Evolutionary conservation across 2,888 invertebrate species (phyloP).

Genomic region (Tenthredo scrophulariae): DNA sequence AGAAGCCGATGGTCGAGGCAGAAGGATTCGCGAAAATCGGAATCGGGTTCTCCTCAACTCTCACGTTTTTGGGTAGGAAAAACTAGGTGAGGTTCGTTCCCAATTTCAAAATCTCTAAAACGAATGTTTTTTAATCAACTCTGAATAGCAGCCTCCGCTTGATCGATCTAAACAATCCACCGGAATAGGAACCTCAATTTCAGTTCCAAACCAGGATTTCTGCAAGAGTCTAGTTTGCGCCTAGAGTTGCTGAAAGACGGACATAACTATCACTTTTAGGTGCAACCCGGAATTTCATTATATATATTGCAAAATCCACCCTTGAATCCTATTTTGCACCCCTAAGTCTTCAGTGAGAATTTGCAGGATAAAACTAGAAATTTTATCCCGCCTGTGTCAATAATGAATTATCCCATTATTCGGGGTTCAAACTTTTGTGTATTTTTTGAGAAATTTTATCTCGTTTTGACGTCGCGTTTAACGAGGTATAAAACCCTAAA

Average conservation of each 20-base stretch:
- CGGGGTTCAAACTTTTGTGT: background rate
- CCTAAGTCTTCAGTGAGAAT: too few species aligned
- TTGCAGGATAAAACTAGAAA: too few species aligned
- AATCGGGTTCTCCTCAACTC: background rate
- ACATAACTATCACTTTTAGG: too few species aligned
- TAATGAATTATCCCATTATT: background rate
- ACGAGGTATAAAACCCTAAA: constrained; percentile 1
- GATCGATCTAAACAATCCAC: too few species aligned
- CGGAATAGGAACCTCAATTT: too few species aligned
- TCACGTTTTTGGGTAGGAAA: background rate
- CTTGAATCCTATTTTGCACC: too few species aligned
- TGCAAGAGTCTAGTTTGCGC: too few species aligned
- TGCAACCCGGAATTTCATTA: too few species aligned
- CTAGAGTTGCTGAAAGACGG: too few species aligned
- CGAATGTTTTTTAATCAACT: background rate
- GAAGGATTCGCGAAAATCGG: background rate
- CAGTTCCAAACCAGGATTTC: too few species aligned
- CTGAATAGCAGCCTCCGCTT: too few species aligned
- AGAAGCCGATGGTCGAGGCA: background rate
- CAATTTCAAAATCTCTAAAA: background rate
- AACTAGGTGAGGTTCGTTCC: background rate
- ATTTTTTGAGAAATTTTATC: background rate
- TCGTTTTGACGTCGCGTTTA: background rate
- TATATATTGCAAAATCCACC: too few species aligned
- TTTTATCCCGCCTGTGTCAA: background rate